Base-by-base conservation (phyloP, 2,797 vertebrate genomes). In the Xyrichtys novacula region DNA sequence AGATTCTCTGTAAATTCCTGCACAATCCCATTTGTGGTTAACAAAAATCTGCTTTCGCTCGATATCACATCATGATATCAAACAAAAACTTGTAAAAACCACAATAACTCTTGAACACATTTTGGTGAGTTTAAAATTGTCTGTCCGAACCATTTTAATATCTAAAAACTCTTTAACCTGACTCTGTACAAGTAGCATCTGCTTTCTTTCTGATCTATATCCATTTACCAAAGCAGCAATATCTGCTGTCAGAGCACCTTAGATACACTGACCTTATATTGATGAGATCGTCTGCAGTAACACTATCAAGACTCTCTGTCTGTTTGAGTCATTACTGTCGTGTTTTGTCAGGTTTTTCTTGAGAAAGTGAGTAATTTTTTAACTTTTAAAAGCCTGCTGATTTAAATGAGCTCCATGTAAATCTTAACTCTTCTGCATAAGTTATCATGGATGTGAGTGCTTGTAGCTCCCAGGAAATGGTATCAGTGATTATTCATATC, bases 401-500 rank as follows among this genome's bases (percentile, higher is more conserved):
- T 78, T 70, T 7, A 61, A 54, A 73, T 76, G 1, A 58, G 88
- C 84, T 75, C 77, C 85, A 90, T 93, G 88, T 85, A 91, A 89
- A 93, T 93, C 80, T 89, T 76, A 71, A 86, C 71, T 63, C 84
- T 85, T 78, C 74, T 66, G 76, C 89, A 65, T 80, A 70, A 86
- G 72, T 87, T 85, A 75, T 84, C 66, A 64, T 69, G 23, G 17
- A 15, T 60, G 77, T 54, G 80, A 71, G 81, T 68, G 89, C 73
- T 84, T 50, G 81, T 83, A 88, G 88, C 87, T 89, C 75, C 78
- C 76, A 81, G 76, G 88, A 90, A 92, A 93, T 81, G 83, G 79
- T 88, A 87, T 92, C 85, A 88, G 90, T 93, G 92, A 95, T 95
- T 95, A 95, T 95, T 94, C 93, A 92, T 92, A 82, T 91, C 89